Conservation (phyloP, 2,113 vertebrate species). For the Tragelaphus strepsiceros region DNA sequence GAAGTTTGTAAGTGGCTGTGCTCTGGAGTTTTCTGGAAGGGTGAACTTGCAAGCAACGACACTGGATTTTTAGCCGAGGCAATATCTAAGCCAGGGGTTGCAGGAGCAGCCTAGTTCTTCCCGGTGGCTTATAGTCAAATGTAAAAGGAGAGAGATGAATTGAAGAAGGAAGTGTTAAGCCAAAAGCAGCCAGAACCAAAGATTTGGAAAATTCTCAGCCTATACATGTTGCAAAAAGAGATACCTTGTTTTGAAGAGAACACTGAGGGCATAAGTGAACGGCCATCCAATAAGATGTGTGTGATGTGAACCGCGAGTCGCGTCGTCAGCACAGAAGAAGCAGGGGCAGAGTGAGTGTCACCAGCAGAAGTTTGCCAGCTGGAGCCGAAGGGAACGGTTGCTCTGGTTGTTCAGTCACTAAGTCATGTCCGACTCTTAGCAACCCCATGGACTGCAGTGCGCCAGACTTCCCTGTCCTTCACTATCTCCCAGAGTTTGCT, state of each 20-base stretch:
- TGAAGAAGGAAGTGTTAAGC: not conserved
- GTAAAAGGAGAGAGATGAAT: not conserved
- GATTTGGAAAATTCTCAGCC: not conserved
- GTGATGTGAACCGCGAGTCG: rapidly evolving
- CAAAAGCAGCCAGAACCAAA: not conserved
- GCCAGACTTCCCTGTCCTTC: not conserved
- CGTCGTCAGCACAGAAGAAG: not conserved
- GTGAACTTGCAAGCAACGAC: not conserved
- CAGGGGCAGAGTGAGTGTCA: not conserved
- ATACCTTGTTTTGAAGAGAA: not conserved
- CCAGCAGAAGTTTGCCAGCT: not conserved
- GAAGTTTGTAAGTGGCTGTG: not conserved
- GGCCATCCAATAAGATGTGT: not conserved
- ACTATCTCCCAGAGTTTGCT: not conserved
- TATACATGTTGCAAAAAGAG: not conserved
- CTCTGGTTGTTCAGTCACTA: not conserved
- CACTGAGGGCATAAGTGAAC: not conserved
- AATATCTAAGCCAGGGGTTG: not conserved
- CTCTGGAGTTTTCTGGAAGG: not conserved
- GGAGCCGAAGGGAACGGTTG: rapidly evolving
- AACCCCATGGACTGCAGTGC: not conserved
- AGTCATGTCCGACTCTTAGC: rapidly evolving
- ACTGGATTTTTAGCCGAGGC: not conserved
- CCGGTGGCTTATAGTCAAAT: not conserved
- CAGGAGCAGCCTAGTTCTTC: not conserved